Percentiles rank a stretch among this genome's conserved stretches.
Evolutionary conservation across 2,797 vertebrate species (phyloP).

Genomic region (Sebastes variabilis): DNA sequence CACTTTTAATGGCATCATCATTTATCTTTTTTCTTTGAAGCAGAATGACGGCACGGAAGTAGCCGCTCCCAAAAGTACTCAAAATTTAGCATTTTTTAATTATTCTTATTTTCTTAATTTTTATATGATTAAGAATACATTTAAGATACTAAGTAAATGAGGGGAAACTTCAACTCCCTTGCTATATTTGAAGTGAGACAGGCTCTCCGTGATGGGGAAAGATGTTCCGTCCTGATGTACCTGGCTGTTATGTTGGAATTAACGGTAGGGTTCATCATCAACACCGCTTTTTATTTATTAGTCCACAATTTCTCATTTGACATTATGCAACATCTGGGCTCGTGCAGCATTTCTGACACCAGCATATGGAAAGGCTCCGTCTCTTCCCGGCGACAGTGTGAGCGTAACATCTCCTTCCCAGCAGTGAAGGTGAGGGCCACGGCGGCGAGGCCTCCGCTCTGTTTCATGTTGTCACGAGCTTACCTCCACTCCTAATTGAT

Average conservation of each 20-base stretch:
- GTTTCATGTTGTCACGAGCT: constrained; percentile 74
- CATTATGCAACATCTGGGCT: constrained; percentile 62
- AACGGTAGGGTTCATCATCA: background rate
- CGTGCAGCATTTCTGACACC: constrained; percentile 36
- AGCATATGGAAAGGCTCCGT: constrained; percentile 51
- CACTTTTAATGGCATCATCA: constrained; percentile 99
- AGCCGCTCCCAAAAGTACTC: constrained; percentile 93
- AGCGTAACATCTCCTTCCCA: constrained; percentile 48
- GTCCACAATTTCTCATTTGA: constrained; percentile 31
- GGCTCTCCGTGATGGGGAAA: constrained; percentile 31
- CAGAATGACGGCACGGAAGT: constrained; percentile 96
- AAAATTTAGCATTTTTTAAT: constrained; percentile 86
- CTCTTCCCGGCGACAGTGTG: constrained; percentile 9
- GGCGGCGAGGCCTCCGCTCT: constrained; percentile 30
- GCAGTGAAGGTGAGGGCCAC: constrained; percentile 56
- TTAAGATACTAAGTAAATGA: constrained; percentile 74
- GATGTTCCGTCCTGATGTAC: background rate
- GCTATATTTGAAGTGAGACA: constrained; percentile 47
- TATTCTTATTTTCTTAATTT: constrained; percentile 92
- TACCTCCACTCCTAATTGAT: constrained; percentile 81
- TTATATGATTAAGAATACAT: constrained; percentile 87
- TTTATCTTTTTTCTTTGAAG: constrained; percentile 99
- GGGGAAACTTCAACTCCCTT: constrained; percentile 74
- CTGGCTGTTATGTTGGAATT: constrained; percentile 4
- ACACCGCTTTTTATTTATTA: constrained; percentile 32